Percentiles rank a stretch among this genome's conserved stretches.
phyloP scores from a whole-genome alignment of 2,888 invertebrate genomes.

The Lasioglossum morio region DNA sequence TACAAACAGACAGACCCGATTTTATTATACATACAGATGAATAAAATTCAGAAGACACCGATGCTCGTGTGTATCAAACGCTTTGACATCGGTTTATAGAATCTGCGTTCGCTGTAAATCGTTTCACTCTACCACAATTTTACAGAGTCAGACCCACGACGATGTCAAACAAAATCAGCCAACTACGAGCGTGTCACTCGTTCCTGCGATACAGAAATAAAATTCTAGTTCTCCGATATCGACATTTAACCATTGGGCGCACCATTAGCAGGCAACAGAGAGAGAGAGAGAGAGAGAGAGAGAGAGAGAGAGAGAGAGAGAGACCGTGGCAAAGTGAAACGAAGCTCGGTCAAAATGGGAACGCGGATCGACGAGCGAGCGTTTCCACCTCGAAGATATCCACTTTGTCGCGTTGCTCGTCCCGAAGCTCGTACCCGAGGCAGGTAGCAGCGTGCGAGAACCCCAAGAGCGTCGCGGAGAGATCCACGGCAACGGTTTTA shows the following conservation, averaged over 20 bases:
- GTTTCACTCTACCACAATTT: background rate
- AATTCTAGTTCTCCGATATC: background rate
- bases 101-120: background rate
- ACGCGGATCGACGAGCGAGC: background rate
- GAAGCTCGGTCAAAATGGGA: background rate
- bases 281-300: background rate
- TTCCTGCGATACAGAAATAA: background rate
- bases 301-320: background rate
- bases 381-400: background rate
- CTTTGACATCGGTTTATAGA: background rate
- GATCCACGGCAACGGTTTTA: background rate
- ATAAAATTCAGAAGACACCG: background rate
- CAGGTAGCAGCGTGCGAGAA: background rate
- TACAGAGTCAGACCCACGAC: background rate
- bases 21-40: too few relatives aligned
- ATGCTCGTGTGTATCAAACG: too few relatives aligned
- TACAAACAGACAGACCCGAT: too few relatives aligned
- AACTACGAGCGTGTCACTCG: background rate
- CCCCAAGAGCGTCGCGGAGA: background rate
- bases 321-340: background rate
- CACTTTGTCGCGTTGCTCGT: background rate
- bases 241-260: background rate
- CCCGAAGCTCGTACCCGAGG: background rate
- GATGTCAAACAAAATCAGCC: background rate
- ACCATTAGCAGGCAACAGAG: background rate